Evolutionary conservation across 2,797 vertebrate genomes (phyloP).

Genomic region (Lacerta bilineata): DNA sequence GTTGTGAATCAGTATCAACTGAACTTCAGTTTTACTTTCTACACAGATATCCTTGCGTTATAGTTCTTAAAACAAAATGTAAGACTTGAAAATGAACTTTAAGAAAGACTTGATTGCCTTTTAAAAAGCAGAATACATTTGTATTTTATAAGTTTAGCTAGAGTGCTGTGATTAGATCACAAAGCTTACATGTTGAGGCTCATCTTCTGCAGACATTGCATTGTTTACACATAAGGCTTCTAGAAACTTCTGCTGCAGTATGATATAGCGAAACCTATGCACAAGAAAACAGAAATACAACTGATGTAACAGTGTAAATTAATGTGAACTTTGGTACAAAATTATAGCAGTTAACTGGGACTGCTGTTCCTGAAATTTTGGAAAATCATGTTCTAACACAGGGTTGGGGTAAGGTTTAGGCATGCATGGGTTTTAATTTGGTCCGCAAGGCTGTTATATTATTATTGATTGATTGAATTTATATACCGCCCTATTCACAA

Average conservation of each 20-base stretch:
- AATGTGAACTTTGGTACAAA: conserved; percentile 20
- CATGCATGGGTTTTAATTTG: no score
- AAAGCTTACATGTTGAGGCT: conserved; percentile 91
- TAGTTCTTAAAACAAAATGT: conserved; percentile 51
- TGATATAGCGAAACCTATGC: conserved; percentile 93
- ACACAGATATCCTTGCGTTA: background rate
- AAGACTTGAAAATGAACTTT: conserved; percentile 66
- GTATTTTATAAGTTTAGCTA: conserved; percentile 8
- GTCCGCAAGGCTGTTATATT: no score
- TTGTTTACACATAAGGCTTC: conserved; percentile 98
- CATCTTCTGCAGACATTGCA: conserved; percentile 93
- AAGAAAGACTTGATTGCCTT: conserved; percentile 25
- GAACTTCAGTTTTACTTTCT: background rate
- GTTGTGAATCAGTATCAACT: background rate
- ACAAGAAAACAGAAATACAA: conserved; percentile 52
- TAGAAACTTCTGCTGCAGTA: conserved; percentile 96
- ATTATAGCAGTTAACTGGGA: conserved; percentile 14
- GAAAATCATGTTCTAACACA: background rate
- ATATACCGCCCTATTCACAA: no score
- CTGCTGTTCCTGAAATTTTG: background rate
- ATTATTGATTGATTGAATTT: no score
- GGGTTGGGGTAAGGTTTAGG: no score
- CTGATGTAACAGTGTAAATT: background rate
- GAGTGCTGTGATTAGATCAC: conserved; percentile 46
- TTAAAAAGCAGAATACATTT: background rate